phyloP scores from a whole-genome alignment of 1,140 invertebrate genomes.

The Chelonus insularis region DNA sequence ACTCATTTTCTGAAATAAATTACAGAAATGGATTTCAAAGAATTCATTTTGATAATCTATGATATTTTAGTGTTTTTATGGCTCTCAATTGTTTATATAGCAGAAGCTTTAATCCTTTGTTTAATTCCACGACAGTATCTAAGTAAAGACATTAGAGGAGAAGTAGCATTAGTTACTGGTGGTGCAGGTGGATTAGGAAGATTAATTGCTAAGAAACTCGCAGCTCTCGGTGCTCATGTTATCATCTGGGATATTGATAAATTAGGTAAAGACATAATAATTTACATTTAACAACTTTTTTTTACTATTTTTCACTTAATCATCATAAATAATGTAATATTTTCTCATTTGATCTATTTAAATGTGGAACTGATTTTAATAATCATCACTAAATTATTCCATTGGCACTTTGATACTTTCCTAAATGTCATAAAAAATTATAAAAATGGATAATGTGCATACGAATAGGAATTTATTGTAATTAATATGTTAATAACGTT shows the following conservation, averaged over 20 bases:
- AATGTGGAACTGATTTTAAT: no score
- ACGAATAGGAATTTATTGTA: no score
- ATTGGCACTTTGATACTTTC: no score
- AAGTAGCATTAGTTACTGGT: slow-evolving; percentile 85
- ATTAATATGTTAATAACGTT: no score
- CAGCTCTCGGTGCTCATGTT: slow-evolving; percentile 76
- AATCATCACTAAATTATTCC: no score
- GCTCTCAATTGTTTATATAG: slow-evolving; percentile 44
- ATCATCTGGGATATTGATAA: slow-evolving; percentile 92
- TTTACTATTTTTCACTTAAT: no score
- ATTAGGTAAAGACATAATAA: slow-evolving; percentile 64
- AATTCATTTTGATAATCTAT: slow-evolving; percentile 32
- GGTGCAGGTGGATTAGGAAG: slow-evolving; percentile 87
- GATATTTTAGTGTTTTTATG: slow-evolving; percentile 44
- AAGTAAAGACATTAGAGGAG: slow-evolving; percentile 66
- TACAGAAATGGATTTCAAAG: slow-evolving; percentile 38
- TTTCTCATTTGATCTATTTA: no score
- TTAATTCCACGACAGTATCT: slow-evolving; percentile 59
- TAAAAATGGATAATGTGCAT: no score
- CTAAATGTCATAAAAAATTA: no score
- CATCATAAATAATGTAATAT: no score
- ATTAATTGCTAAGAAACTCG: slow-evolving; percentile 77
- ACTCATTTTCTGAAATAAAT: no score
- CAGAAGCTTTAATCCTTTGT: slow-evolving; percentile 50
- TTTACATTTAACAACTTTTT: neutral